A percentile compares a stretch with the other conserved stretches of the same genome.
These are phyloP conservation scores for Alosa sapidissima DNA, from an alignment of 2,797 vertebrate genomes.

Conservation along the genomic window DNA sequence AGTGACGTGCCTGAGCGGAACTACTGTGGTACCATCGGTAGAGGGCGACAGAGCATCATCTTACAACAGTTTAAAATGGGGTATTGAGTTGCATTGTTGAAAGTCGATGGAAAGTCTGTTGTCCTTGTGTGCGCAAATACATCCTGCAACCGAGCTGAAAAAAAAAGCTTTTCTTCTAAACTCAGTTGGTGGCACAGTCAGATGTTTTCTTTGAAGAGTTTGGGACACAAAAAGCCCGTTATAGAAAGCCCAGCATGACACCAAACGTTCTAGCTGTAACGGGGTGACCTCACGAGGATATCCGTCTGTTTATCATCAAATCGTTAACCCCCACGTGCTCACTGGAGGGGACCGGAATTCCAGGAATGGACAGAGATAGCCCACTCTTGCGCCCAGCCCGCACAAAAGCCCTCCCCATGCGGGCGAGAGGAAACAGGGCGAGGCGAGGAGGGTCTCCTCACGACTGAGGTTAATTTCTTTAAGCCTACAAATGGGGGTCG, in stretches of 20 bases:
- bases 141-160: not conserved
- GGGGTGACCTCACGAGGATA: not conserved
- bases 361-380: not conserved
- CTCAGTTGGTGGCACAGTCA: not conserved
- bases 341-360: slow-evolving; percentile 3
- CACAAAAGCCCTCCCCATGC: not conserved
- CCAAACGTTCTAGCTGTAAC: not conserved
- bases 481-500: not conserved
- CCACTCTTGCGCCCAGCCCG: not conserved
- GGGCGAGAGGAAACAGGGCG: not conserved
- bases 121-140: not conserved
- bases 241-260: not conserved
- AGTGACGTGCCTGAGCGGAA: too few relatives aligned
- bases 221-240: not conserved
- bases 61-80: not conserved
- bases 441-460: not conserved
- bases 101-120: not conserved
- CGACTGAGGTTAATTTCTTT: not conserved
- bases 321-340: not conserved
- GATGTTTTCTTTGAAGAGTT: not conserved
- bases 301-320: slow-evolving; percentile 7
- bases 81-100: not conserved
- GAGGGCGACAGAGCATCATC: not conserved
- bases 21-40: not conserved
- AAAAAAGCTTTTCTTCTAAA: not conserved